phyloP scores from a whole-genome alignment of 2,113 vertebrate species.

The Lophura nycthemera region DNA sequence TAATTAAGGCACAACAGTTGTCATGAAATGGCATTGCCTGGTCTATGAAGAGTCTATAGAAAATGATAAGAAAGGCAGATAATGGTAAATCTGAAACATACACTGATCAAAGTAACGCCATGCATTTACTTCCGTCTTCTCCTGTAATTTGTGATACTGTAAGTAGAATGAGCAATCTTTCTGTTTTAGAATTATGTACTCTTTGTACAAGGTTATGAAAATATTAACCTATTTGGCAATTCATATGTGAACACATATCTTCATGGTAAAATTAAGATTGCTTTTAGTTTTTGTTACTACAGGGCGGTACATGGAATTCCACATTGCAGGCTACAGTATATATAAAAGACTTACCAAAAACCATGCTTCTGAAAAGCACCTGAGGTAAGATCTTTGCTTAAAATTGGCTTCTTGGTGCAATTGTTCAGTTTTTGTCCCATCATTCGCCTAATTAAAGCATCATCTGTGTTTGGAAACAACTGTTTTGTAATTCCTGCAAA shows the following conservation, averaged over 20 bases:
- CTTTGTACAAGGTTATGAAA: not conserved
- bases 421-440: constrained; percentile 84
- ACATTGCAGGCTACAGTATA: not conserved
- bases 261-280: not conserved
- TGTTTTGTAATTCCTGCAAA: constrained; percentile 80
- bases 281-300: not conserved
- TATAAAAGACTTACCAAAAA: constrained; percentile 67
- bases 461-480: constrained; percentile 80
- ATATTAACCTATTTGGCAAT: not conserved
- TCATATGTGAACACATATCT: not conserved
- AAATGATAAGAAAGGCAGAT: not conserved
- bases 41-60: not conserved
- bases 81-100: not conserved
- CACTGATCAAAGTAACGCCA: not conserved
- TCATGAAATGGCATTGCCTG: not conserved
- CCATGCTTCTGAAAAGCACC: constrained; percentile 75
- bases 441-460: constrained; percentile 80
- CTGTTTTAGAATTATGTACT: not conserved
- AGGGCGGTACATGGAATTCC: not conserved
- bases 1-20: not conserved
- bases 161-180: not conserved
- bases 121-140: not conserved
- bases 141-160: not conserved
- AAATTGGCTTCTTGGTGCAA: constrained; percentile 81
- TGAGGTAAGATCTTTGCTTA: constrained; percentile 78